phyloP scores from a whole-genome alignment of 2,888 invertebrate genomes.

The Coelogynopora nodosa region DNA sequence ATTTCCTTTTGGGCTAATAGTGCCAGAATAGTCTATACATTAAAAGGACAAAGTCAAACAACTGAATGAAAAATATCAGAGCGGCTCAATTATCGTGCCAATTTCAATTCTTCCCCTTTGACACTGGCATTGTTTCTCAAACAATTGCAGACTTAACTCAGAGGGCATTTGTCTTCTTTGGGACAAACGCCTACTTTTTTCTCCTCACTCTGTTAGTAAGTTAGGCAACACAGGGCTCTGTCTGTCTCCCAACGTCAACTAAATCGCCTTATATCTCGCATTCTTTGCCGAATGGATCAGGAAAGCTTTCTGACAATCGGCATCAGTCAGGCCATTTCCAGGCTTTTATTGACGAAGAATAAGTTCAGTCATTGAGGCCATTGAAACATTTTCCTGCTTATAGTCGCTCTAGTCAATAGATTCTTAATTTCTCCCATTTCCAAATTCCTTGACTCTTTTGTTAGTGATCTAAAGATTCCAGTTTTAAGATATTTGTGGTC shows the following conservation, averaged over 20 bases:
- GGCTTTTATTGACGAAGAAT: background rate
- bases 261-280: background rate
- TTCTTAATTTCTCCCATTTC: background rate
- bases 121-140: background rate
- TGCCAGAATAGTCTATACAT: too few species aligned
- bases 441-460: too few species aligned
- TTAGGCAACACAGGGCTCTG: too few species aligned
- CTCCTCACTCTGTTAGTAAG: too few species aligned
- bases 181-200: too few species aligned
- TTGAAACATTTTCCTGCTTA: background rate
- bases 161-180: background rate
- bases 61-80: background rate
- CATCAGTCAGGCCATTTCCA: background rate
- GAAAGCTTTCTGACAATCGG: background rate
- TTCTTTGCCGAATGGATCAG: background rate
- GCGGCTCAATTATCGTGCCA: background rate
- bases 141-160: background rate
- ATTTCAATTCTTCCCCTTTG: constrained; percentile 6
- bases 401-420: background rate
- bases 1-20: too few species aligned
- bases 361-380: background rate
- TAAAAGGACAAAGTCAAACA: too few species aligned
- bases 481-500: background rate
- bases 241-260: background rate
- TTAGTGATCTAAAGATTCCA: background rate